Conservation (phyloP, 2,888 invertebrate genomes). For the Alloplasta piceator region DNA sequence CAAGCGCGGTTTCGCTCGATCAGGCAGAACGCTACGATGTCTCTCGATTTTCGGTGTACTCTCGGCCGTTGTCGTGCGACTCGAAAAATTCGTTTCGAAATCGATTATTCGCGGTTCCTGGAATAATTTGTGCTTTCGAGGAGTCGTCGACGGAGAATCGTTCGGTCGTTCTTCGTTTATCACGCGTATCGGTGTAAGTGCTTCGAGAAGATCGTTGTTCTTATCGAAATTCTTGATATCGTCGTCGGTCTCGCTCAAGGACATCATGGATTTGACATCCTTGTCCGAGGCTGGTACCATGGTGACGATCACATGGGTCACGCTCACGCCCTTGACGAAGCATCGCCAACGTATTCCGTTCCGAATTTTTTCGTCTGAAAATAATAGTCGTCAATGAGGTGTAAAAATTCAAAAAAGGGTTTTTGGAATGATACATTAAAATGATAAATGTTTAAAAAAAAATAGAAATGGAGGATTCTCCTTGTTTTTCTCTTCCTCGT, state of each 20-base stretch:
- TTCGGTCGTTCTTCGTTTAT: slow-evolving; percentile 33
- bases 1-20: slow-evolving; percentile 73
- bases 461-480: too few relatives aligned
- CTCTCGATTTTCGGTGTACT: slow-evolving; percentile 66
- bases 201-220: slow-evolving; percentile 64
- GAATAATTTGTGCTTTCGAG: slow-evolving; percentile 61
- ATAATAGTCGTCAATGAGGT: slow-evolving; percentile 7
- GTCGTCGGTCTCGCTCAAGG: slow-evolving; percentile 63
- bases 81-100: slow-evolving; percentile 69
- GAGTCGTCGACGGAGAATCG: slow-evolving; percentile 44
- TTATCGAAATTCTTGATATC: slow-evolving; percentile 61
- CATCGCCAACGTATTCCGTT: slow-evolving; percentile 86
- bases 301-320: slow-evolving; percentile 87
- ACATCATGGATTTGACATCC: slow-evolving; percentile 80
- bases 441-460: too few relatives aligned
- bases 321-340: slow-evolving; percentile 87
- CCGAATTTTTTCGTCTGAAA: slow-evolving; percentile 55
- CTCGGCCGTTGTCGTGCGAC: slow-evolving; percentile 69
- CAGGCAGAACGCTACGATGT: slow-evolving; percentile 62
- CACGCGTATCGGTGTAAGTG: slow-evolving; percentile 56
- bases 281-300: slow-evolving; percentile 87
- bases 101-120: slow-evolving; percentile 58
- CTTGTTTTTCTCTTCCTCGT: too few relatives aligned
- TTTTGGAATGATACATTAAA: too few relatives aligned
- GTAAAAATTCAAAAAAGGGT: too few relatives aligned